phyloP scores from a whole-genome alignment of 2,797 vertebrate genomes.

The Cryptoblepharus egeriae region DNA sequence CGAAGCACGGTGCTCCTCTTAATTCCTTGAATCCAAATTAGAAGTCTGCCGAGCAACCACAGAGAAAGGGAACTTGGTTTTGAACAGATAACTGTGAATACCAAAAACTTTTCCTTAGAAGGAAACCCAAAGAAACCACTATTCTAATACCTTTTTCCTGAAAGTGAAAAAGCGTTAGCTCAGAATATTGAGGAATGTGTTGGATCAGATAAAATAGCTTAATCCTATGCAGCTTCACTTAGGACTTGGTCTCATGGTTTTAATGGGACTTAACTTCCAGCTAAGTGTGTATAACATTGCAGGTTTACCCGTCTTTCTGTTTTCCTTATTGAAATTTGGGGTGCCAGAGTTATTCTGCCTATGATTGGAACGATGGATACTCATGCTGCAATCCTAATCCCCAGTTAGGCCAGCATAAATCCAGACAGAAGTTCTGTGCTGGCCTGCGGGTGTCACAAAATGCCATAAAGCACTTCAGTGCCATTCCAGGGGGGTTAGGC shows the following conservation, averaged over 20 bases:
- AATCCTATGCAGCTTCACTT: too few relatives aligned
- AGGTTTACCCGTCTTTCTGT: constrained; percentile 44
- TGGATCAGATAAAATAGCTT: constrained; percentile 62
- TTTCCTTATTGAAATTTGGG: constrained; percentile 73
- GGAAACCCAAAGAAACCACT: constrained; percentile 69
- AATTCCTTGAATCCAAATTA: constrained; percentile 74
- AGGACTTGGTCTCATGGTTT: too few relatives aligned
- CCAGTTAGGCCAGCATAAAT: too few relatives aligned
- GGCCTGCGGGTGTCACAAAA: too few relatives aligned
- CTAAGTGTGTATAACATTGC: too few relatives aligned
- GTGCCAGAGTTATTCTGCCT: constrained; percentile 67
- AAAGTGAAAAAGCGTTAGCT: constrained; percentile 75
- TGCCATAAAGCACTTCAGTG: too few relatives aligned
- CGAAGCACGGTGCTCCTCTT: constrained; percentile 66
- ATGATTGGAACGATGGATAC: too few relatives aligned
- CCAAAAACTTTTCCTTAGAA: constrained; percentile 68
- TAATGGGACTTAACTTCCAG: too few relatives aligned
- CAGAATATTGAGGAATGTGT: constrained; percentile 69
- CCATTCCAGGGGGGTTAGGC: too few relatives aligned
- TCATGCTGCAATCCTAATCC: too few relatives aligned
- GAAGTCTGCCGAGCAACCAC: constrained; percentile 70
- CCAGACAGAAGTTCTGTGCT: too few relatives aligned
- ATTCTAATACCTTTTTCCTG: constrained; percentile 77
- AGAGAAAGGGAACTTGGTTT: constrained; percentile 67
- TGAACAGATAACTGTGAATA: constrained; percentile 69